Conservation (phyloP, 2,797 vertebrate genomes). For the Ispidina lecontei region DNA sequence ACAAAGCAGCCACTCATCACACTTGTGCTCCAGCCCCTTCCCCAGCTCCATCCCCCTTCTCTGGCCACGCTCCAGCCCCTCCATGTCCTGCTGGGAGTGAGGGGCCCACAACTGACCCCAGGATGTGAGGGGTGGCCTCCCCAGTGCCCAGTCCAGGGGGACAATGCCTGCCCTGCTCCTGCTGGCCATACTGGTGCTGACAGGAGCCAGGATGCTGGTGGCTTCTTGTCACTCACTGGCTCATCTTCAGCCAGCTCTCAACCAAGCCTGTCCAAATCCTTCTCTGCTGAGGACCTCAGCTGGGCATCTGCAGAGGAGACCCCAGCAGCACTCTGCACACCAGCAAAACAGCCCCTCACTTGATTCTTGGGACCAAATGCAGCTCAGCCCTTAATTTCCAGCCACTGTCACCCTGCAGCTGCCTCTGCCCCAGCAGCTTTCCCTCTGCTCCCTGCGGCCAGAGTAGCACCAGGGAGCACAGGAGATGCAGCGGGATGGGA, state of each 20-base stretch:
- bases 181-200: background rate
- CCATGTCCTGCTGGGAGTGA: too few species aligned
- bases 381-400: background rate
- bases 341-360: background rate
- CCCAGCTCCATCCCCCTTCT: too few species aligned
- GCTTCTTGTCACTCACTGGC: background rate
- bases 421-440: background rate
- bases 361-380: background rate
- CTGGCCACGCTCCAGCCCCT: too few species aligned
- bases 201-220: background rate
- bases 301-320: background rate
- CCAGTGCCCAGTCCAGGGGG: background rate
- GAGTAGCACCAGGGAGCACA: background rate
- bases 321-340: background rate
- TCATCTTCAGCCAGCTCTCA: background rate
- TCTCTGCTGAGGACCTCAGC: background rate
- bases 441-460: background rate
- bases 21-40: too few species aligned
- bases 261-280: background rate
- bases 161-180: background rate
- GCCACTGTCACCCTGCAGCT: accelerated
- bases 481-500: background rate
- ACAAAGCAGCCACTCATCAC: too few species aligned
- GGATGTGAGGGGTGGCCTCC: too few species aligned
- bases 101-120: too few species aligned